Conservation (phyloP, 2,113 vertebrate species). For the Osmerus eperlanus region DNA sequence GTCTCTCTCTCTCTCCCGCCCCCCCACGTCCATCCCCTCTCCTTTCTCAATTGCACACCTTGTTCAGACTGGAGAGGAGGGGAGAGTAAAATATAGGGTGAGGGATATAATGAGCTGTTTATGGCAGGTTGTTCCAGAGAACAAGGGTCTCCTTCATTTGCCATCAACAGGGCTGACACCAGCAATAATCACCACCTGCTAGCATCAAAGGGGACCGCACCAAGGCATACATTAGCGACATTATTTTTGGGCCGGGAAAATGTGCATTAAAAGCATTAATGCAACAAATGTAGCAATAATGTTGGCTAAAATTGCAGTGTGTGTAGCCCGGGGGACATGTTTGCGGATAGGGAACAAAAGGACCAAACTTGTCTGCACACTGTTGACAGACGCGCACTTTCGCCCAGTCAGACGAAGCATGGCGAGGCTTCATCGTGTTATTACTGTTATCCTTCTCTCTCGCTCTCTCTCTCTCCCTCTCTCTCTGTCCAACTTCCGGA, state of each 20-base stretch:
- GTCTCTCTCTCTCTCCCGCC: neutral
- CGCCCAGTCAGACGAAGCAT: neutral
- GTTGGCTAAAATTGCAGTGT: neutral
- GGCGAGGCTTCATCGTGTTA: neutral
- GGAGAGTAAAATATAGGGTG: conserved; percentile 50
- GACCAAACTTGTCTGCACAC: too few relatives aligned
- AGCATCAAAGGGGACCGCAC: conserved; percentile 13
- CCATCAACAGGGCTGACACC: conserved; percentile 37
- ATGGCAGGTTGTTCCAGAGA: conserved; percentile 39
- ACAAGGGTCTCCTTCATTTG: conserved; percentile 36
- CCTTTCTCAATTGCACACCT: conserved; percentile 16
- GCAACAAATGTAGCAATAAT: conserved; percentile 6
- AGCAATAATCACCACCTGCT: conserved; percentile 42
- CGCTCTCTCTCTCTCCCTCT: neutral
- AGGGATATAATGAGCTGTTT: conserved; percentile 59
- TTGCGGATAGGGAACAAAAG: neutral
- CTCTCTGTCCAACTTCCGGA: conserved; percentile 19
- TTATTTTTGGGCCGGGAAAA: neutral
- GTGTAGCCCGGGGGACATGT: neutral
- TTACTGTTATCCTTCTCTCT: neutral
- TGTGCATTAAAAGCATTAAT: neutral
- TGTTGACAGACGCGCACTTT: neutral
- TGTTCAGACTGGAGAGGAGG: conserved; percentile 25
- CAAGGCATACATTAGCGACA: conserved; percentile 16
- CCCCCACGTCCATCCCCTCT: neutral